A percentile compares a stretch with the other conserved stretches of the same genome.
These are phyloP conservation scores for Melangyna quadrimaculata DNA, from an alignment of 2,888 invertebrate species.

Conservation along the genomic window DNA sequence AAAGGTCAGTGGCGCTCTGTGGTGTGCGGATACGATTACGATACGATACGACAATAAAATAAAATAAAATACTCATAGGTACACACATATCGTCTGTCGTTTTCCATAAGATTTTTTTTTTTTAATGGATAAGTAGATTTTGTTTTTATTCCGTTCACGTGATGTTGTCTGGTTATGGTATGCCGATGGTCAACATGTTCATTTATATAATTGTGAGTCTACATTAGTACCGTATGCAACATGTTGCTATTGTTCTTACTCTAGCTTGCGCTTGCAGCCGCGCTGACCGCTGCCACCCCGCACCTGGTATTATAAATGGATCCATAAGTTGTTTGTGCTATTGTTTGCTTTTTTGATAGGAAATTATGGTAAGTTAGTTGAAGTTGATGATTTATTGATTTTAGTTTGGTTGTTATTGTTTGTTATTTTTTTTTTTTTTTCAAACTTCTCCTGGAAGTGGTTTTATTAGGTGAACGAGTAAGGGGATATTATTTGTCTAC, in stretches of 20 bases:
- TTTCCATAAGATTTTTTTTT: not conserved
- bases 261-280: not conserved
- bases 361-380: not conserved
- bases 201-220: not conserved
- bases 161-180: conserved; percentile 17
- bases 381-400: conserved; percentile 4
- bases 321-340: not conserved
- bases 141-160: conserved; percentile 31
- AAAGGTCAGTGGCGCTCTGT: conserved; percentile 54
- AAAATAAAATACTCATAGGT: not conserved
- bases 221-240: not conserved
- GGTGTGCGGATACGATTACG: not conserved
- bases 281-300: not conserved
- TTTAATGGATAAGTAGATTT: not conserved
- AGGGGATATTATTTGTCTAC: not conserved
- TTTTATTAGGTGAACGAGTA: not conserved
- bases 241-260: conserved; percentile 17
- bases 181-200: conserved; percentile 30
- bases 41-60: not conserved
- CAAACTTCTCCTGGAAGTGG: not conserved
- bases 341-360: not conserved
- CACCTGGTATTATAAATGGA: not conserved
- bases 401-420: not conserved
- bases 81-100: not conserved
- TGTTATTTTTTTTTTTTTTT: not conserved